phyloP scores from a whole-genome alignment of 2,797 vertebrate genomes.

The Tragopan temminckii region DNA sequence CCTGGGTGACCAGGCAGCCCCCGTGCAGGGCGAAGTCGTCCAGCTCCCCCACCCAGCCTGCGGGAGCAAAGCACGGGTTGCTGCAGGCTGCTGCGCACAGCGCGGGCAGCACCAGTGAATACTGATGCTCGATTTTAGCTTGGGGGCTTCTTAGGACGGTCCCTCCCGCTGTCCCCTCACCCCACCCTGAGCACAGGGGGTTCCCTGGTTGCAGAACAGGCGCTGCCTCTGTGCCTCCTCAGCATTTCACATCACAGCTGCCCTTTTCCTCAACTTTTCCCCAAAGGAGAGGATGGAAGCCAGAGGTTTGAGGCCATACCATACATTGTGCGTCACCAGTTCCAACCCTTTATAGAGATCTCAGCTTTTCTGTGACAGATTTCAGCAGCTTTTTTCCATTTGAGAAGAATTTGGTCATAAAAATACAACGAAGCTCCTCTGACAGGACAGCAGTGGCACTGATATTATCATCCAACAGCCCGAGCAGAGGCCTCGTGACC shows the following conservation, averaged over 20 bases:
- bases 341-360: not conserved
- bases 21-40: conserved; percentile 97
- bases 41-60: conserved; percentile 98
- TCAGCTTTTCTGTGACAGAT: not conserved
- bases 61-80: fast-evolving
- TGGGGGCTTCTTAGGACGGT: not conserved
- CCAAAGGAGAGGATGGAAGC: not conserved
- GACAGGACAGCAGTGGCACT: not conserved
- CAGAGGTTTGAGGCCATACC: not conserved
- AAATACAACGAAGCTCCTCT: not conserved
- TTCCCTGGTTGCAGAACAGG: not conserved
- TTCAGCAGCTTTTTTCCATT: not conserved
- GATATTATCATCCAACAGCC: not conserved
- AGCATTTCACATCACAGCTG: not conserved
- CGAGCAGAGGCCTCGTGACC: not conserved
- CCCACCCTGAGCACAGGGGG: too few relatives aligned
- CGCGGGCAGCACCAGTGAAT: fast-evolving
- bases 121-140: not conserved
- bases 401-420: conserved; percentile 28
- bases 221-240: fast-evolving
- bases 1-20: conserved; percentile 93
- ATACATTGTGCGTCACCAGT: not conserved
- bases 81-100: not conserved
- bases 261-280: not conserved
- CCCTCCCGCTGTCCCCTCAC: not conserved